phyloP scores from a whole-genome alignment of 2,888 invertebrate species.

The Ophioninae sp. region DNA sequence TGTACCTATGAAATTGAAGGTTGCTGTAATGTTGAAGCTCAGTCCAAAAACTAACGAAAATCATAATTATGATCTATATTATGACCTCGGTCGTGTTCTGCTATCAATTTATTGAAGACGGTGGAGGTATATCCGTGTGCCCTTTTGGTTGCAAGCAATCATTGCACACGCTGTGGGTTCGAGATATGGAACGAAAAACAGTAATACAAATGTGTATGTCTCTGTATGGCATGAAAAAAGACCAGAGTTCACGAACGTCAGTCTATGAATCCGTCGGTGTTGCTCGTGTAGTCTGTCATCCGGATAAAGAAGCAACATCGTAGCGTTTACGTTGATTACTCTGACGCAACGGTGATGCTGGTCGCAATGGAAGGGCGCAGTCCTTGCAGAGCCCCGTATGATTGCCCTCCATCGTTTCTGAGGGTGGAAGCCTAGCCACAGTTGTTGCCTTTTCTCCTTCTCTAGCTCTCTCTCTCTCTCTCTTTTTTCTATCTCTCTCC shows the following conservation, averaged over 20 bases:
- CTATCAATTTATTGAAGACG: background rate
- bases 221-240: background rate
- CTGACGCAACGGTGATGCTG: slow-evolving; percentile 31
- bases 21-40: background rate
- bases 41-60: background rate
- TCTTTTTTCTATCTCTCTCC: background rate
- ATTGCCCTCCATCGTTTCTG: slow-evolving; percentile 47
- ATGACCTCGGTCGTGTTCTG: background rate
- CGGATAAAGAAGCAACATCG: slow-evolving; percentile 39
- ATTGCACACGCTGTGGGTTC: background rate
- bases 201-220: background rate
- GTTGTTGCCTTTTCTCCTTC: background rate
- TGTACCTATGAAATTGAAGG: background rate
- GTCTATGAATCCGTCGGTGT: slow-evolving; percentile 43
- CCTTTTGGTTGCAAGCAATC: background rate
- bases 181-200: background rate
- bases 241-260: background rate
- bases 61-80: background rate
- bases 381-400: slow-evolving; percentile 40
- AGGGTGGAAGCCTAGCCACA: slow-evolving; percentile 25
- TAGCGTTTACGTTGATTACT: slow-evolving; percentile 61
- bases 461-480: background rate
- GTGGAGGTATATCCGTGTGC: background rate
- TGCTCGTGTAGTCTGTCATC: slow-evolving; percentile 35
- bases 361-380: slow-evolving; percentile 27